Conservation (phyloP, 1,140 invertebrate genomes). For the Danaus plexippus region DNA sequence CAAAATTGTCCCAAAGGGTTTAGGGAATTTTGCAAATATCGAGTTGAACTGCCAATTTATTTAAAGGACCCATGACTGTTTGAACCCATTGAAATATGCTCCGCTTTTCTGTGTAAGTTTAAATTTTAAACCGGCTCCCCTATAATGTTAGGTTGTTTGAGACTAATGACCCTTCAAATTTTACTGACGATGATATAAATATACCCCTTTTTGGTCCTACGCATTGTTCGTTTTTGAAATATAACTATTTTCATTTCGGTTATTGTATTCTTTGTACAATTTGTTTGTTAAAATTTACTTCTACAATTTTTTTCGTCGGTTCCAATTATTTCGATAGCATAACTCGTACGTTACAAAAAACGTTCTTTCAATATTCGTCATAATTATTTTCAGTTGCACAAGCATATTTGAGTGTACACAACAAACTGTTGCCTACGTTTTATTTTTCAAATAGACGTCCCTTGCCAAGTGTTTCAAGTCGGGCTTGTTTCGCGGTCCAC, state of each 20-base stretch:
- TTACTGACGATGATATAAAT: conserved; percentile 3
- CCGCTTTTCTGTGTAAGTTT: conserved; percentile 29
- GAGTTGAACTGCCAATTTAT: conserved; percentile 54
- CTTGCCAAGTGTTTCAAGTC: conserved; percentile 44
- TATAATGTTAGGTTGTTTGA: conserved; percentile 24
- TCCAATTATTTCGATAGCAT: too few species aligned
- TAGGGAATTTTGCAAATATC: conserved; percentile 57
- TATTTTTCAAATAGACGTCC: conserved; percentile 52
- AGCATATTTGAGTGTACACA: conserved; percentile 37
- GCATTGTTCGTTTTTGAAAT: too few species aligned
- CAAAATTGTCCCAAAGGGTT: conserved; percentile 61
- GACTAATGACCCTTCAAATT: conserved; percentile 16
- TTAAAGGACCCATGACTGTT: conserved; percentile 36
- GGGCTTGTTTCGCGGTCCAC: conserved; percentile 40
- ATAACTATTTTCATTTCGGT: too few species aligned
- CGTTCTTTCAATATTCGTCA: conserved; percentile 4
- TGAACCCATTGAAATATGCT: conserved; percentile 35
- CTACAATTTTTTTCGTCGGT: too few species aligned
- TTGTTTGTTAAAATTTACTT: too few species aligned
- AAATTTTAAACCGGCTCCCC: conserved; percentile 24
- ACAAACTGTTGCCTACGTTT: conserved; percentile 61
- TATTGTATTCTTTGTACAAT: too few species aligned
- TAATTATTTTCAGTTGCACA: conserved; percentile 33
- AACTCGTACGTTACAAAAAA: too few species aligned
- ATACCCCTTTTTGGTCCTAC: too few species aligned